Percentiles rank a stretch among this genome's conserved stretches.
Conservation (phyloP, 2,113 vertebrate genomes). For the Monopterus albus region DNA sequence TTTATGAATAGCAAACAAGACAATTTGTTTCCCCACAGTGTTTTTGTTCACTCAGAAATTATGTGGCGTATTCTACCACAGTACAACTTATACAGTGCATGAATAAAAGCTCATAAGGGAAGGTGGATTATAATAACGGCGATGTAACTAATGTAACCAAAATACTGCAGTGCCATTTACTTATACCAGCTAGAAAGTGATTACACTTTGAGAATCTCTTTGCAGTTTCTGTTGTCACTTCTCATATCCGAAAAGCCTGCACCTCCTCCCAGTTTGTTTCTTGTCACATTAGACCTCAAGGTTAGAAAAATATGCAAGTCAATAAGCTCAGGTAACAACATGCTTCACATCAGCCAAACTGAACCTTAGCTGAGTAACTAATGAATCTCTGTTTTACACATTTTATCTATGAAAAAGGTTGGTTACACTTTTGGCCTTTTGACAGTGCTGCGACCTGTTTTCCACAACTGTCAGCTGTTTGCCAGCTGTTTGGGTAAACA, state of each 20-base stretch:
- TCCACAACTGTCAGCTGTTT: conserved; percentile 41
- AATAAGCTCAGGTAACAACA: background rate
- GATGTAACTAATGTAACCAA: too few relatives aligned
- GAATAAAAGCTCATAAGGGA: too few relatives aligned
- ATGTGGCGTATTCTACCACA: too few relatives aligned
- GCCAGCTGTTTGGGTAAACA: conserved; percentile 30
- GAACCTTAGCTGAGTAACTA: too few relatives aligned
- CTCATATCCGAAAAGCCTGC: background rate
- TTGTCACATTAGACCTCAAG: background rate
- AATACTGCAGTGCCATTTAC: too few relatives aligned
- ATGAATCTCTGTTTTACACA: background rate
- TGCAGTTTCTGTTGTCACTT: background rate
- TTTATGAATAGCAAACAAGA: too few relatives aligned
- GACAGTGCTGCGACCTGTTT: conserved; percentile 30
- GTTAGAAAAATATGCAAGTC: background rate
- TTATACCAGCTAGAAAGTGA: background rate
- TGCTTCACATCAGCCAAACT: background rate
- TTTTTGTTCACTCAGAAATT: too few relatives aligned
- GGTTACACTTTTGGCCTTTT: background rate
- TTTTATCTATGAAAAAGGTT: background rate
- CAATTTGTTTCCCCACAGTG: too few relatives aligned
- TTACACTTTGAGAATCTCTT: background rate
- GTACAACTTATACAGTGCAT: too few relatives aligned
- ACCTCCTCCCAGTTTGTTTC: background rate
- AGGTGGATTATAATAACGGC: too few relatives aligned